Percentiles rank a stretch among this genome's conserved stretches.
phyloP scores from a whole-genome alignment of 2,113 vertebrate species.

The Pomatostomus ruficeps region DNA sequence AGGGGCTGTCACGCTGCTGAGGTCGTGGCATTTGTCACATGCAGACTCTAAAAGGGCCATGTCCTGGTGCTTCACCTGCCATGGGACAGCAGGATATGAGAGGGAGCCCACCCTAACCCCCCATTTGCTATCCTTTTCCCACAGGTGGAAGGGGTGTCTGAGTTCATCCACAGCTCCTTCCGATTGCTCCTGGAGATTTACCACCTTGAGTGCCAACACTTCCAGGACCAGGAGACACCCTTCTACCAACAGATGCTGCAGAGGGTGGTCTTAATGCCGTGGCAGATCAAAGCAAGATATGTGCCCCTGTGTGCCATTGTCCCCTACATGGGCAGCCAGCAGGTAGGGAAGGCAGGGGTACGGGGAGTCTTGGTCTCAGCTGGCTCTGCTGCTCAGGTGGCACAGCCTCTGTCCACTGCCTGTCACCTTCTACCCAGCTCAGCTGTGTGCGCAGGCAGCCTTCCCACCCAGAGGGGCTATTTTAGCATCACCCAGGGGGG shows the following conservation, averaged over 20 bases:
- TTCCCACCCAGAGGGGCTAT: neutral
- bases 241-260: slow-evolving; percentile 72
- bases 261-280: slow-evolving; percentile 72
- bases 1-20: neutral
- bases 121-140: neutral
- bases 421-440: neutral
- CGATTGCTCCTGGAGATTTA: slow-evolving; percentile 78
- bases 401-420: neutral
- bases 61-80: neutral
- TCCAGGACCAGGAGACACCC: slow-evolving; percentile 59
- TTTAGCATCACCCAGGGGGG: neutral
- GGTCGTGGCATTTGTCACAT: neutral
- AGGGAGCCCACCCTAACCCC: neutral
- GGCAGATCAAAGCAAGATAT: slow-evolving; percentile 84
- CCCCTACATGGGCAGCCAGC: slow-evolving; percentile 77
- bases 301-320: slow-evolving; percentile 76
- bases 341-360: slow-evolving; percentile 48
- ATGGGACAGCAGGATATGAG: accelerated
- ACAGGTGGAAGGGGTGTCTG: slow-evolving; percentile 82
- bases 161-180: slow-evolving; percentile 76
- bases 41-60: accelerated
- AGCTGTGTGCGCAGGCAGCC: neutral
- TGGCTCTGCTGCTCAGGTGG: neutral
- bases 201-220: slow-evolving; percentile 74
- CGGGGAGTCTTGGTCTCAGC: accelerated